phyloP scores from a whole-genome alignment of 2,888 invertebrate species.

The Drosophila putrida region DNA sequence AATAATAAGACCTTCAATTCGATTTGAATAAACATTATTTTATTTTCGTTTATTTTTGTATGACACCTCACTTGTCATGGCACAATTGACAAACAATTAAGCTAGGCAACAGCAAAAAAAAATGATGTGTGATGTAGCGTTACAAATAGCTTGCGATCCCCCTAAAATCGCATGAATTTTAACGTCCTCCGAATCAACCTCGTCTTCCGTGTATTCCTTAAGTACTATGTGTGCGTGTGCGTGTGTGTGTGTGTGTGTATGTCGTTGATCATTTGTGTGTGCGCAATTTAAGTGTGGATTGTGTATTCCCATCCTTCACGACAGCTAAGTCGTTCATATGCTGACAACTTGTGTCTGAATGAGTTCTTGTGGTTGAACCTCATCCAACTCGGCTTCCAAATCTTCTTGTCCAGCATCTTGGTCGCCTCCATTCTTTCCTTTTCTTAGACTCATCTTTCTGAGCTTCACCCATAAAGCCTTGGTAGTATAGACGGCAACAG shows the following conservation, averaged over 20 bases:
- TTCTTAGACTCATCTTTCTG: not conserved
- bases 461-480: slow-evolving; percentile 52
- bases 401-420: not conserved
- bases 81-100: slow-evolving; percentile 22
- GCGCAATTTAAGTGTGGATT: not conserved
- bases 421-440: too few species aligned
- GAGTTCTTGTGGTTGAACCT: not conserved
- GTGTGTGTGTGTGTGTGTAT: not conserved
- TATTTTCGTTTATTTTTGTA: slow-evolving; percentile 1
- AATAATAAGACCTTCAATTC: not conserved
- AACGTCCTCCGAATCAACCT: slow-evolving; percentile 24
- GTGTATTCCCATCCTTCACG: not conserved
- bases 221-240: not conserved
- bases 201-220: slow-evolving; percentile 1
- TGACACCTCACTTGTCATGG: slow-evolving; percentile 35
- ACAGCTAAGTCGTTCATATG: slow-evolving; percentile 1
- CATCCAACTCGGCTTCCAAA: not conserved
- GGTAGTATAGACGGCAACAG: slow-evolving; percentile 37
- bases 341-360: not conserved
- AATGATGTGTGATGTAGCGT: slow-evolving; percentile 21
- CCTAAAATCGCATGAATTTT: slow-evolving; percentile 47
- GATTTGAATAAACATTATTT: not conserved
- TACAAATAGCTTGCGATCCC: slow-evolving; percentile 46
- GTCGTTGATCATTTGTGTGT: not conserved
- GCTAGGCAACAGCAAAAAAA: slow-evolving; percentile 35